A percentile compares a stretch with the other conserved stretches of the same genome.
phyloP scores from a whole-genome alignment of 1,140 invertebrate species.

The Antheraea mylitta region DNA sequence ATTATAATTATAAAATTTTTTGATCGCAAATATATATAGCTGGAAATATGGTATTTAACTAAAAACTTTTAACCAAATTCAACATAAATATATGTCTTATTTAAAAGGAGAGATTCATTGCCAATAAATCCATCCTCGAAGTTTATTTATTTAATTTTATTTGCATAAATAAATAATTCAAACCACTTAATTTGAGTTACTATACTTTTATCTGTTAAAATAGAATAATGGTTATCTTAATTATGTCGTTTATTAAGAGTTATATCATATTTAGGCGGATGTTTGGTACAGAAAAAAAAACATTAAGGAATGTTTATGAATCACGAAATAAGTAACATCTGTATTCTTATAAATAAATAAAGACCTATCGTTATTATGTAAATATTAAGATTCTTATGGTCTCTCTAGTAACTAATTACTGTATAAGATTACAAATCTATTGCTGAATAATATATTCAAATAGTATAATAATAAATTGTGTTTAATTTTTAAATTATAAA shows the following conservation, averaged over 20 bases:
- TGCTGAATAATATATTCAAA: no score
- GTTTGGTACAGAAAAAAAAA: not conserved
- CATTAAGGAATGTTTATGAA: not conserved
- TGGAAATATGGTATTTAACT: not conserved
- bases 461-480: no score
- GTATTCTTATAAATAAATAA: not conserved
- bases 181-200: not conserved
- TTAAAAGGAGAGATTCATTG: not conserved
- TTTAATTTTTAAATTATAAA: no score
- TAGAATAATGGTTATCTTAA: not conserved
- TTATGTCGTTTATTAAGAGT: not conserved
- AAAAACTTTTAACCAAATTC: not conserved
- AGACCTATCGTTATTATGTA: not conserved
- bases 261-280: not conserved
- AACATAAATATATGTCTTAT: not conserved
- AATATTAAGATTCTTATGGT: not conserved
- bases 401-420: not conserved
- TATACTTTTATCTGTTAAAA: not conserved
- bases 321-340: not conserved
- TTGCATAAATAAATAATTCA: constrained; percentile 2
- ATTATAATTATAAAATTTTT: not conserved
- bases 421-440: no score
- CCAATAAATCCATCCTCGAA: not conserved
- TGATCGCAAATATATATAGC: not conserved
- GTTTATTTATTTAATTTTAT: not conserved